Percentiles rank a stretch among this genome's conserved stretches.
These are phyloP conservation scores for Acanthurus lineatus DNA, from an alignment of 2,797 vertebrate species.

Conservation along the genomic window DNA sequence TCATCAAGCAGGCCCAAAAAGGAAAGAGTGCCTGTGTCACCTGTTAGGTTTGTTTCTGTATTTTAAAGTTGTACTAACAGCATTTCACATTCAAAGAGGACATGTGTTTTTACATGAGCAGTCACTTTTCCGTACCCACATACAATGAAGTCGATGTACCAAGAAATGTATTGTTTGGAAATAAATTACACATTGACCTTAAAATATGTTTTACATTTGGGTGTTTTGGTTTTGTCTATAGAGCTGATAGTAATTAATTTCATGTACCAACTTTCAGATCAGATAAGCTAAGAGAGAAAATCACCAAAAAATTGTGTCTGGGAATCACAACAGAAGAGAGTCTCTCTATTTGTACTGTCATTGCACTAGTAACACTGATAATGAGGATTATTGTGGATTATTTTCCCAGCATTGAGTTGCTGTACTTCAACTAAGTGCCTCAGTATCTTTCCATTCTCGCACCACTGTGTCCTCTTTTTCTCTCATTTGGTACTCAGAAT, in stretches of 20 bases:
- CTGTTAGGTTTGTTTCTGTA: slow-evolving; percentile 42
- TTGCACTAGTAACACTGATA: slow-evolving; percentile 26
- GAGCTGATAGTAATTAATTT: background rate
- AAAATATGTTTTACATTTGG: slow-evolving; percentile 21
- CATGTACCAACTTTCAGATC: background rate
- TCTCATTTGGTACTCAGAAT: background rate
- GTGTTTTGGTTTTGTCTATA: slow-evolving; percentile 30
- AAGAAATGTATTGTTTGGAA: slow-evolving; percentile 78
- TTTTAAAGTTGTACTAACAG: slow-evolving; percentile 37
- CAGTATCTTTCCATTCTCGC: slow-evolving; percentile 7
- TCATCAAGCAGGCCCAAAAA: slow-evolving; percentile 51
- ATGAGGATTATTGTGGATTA: slow-evolving; percentile 44
- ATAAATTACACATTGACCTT: slow-evolving; percentile 78
- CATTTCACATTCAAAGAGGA: slow-evolving; percentile 62
- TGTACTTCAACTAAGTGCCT: slow-evolving; percentile 19
- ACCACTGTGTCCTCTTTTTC: slow-evolving; percentile 4
- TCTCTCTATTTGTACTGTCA: background rate
- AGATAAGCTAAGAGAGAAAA: background rate
- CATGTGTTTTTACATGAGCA: slow-evolving; percentile 65
- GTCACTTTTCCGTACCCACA: slow-evolving; percentile 70
- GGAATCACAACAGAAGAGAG: background rate
- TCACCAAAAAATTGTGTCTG: background rate
- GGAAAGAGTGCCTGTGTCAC: slow-evolving; percentile 53
- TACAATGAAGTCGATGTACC: slow-evolving; percentile 75
- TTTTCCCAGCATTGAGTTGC: slow-evolving; percentile 17